Evolutionary conservation across 2,113 vertebrate species (phyloP).

Genomic region (Triplophysa dalaica): DNA sequence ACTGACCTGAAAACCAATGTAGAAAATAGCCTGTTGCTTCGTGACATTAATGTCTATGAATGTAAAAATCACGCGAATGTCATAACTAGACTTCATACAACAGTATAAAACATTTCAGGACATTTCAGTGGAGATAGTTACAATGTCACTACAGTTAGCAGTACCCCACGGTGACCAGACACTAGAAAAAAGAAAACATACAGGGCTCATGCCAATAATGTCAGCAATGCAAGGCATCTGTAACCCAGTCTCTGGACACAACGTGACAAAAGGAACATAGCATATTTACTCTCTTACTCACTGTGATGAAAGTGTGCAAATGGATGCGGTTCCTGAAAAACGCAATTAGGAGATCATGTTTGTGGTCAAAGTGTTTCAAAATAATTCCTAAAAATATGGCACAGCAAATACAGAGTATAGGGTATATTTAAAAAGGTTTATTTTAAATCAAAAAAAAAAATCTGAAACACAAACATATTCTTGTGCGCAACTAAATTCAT

Average conservation of each 20-base stretch:
- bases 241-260: conserved; percentile 26
- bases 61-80: no score
- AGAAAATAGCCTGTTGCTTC: no score
- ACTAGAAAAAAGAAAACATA: conserved; percentile 69
- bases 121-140: neutral
- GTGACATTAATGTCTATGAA: no score
- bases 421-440: neutral
- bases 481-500: neutral
- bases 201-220: conserved; percentile 66
- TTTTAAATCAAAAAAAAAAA: no score
- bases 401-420: neutral
- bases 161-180: conserved; percentile 57
- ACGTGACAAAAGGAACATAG: conserved; percentile 20
- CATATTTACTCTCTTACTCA: conserved; percentile 25
- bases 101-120: neutral
- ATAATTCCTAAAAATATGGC: neutral
- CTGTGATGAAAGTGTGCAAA: neutral
- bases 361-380: neutral
- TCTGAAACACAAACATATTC: neutral
- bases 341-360: neutral
- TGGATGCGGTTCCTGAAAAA: neutral
- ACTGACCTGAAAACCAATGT: no score
- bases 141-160: conserved; percentile 52
- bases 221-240: conserved; percentile 68
- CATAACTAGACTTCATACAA: no score